Evolutionary conservation across 2,113 vertebrate genomes (phyloP).

Genomic region (Xenopus laevis): DNA sequence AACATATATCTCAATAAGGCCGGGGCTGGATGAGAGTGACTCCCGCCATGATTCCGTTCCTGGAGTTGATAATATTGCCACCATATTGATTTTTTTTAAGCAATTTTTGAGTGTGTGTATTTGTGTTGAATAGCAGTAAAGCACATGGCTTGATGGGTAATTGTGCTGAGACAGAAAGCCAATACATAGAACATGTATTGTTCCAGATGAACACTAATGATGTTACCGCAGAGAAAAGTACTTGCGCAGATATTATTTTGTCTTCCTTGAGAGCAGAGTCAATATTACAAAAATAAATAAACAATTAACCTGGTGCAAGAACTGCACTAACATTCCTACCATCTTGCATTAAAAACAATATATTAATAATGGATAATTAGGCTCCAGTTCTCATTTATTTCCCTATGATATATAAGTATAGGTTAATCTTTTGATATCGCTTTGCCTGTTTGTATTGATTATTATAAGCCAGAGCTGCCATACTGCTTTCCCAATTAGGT

Average conservation of each 20-base stretch:
- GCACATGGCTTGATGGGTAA: conserved; percentile 92
- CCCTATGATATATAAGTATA: no score
- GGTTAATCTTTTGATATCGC: no score
- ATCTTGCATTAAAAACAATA: no score
- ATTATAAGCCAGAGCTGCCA: no score
- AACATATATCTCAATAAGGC: conserved; percentile 70
- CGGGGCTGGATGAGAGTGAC: conserved; percentile 56
- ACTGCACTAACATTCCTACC: no score
- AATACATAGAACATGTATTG: conserved; percentile 86
- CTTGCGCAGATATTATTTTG: neutral
- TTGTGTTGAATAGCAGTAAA: conserved; percentile 83
- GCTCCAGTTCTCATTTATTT: no score
- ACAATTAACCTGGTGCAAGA: conserved; percentile 20
- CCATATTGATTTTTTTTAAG: conserved; percentile 93
- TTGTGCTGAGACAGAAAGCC: conserved; percentile 96
- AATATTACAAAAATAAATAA: conserved; percentile 80
- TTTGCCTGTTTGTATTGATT: no score
- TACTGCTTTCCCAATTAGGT: no score
- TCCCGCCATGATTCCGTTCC: conserved; percentile 78
- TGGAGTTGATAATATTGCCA: conserved; percentile 97
- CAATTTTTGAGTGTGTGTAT: conserved; percentile 70
- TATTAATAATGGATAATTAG: no score
- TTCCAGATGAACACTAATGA: conserved; percentile 91
- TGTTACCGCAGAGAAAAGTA: conserved; percentile 76
- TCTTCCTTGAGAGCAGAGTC: conserved; percentile 55